Conservation (phyloP, 2,888 invertebrate genomes). For the Zygogramma bicolorata region DNA sequence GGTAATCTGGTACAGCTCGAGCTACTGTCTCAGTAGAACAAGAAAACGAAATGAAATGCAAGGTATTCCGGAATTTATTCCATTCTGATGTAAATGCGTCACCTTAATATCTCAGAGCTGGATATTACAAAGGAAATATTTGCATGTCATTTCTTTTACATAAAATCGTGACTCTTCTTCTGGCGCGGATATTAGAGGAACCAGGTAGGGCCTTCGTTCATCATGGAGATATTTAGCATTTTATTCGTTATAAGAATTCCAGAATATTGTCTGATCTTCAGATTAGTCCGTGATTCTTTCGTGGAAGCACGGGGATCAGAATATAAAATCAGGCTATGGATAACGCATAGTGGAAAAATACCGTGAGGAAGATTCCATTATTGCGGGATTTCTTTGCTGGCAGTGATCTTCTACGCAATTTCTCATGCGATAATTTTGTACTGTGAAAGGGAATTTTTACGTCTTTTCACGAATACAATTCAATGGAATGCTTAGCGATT, state of each 20-base stretch:
- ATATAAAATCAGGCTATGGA: not conserved
- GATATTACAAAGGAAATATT: constrained; percentile 55
- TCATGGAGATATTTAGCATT: constrained; percentile 10
- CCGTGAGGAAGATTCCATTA: too few species aligned
- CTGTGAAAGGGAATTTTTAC: too few species aligned
- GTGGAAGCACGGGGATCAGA: not conserved
- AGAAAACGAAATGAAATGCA: constrained; percentile 8
- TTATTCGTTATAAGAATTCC: not conserved
- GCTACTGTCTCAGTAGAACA: not conserved
- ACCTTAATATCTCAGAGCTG: constrained; percentile 54
- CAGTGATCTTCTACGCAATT: too few species aligned
- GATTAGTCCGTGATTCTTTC: not conserved
- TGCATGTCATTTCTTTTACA: constrained; percentile 54
- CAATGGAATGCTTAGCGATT: too few species aligned
- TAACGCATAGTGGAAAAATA: not conserved
- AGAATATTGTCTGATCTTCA: not conserved
- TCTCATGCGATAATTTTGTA: too few species aligned
- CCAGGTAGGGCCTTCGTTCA: constrained; percentile 2
- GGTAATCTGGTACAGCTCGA: not conserved
- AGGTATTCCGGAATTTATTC: constrained; percentile 54
- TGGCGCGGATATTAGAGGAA: constrained; percentile 9
- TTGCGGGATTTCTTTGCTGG: too few species aligned
- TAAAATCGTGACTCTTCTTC: constrained; percentile 15
- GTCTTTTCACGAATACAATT: too few species aligned
- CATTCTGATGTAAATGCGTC: constrained; percentile 60